Evolutionary conservation across 2,113 vertebrate genomes (phyloP).

Genomic region (Otocyon megalotis): DNA sequence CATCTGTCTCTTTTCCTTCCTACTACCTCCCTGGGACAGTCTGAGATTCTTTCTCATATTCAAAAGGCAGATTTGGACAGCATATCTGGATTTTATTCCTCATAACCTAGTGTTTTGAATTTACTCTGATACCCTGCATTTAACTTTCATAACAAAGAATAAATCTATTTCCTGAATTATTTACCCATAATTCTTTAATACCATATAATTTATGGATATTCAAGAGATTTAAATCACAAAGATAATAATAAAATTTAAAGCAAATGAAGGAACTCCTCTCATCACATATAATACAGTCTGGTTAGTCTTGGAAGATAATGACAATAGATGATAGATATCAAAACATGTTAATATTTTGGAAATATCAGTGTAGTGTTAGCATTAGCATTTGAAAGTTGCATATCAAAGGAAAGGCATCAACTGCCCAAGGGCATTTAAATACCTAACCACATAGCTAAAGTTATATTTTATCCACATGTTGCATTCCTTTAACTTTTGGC

Average conservation of each 20-base stretch:
- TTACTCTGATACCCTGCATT: conserved; percentile 24
- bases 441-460: conserved; percentile 48
- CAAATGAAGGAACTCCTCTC: neutral
- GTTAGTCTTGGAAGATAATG: neutral
- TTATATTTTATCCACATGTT: conserved; percentile 81
- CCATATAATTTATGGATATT: neutral
- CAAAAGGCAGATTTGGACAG: neutral
- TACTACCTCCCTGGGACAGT: neutral
- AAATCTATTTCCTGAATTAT: conserved; percentile 65
- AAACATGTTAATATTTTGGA: conserved; percentile 62
- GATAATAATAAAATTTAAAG: conserved; percentile 44
- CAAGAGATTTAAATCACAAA: conserved; percentile 31
- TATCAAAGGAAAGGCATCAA: conserved; percentile 70
- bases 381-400: conserved; percentile 11
- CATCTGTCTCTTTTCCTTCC: neutral
- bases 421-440: conserved; percentile 57
- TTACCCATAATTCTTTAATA: conserved; percentile 55
- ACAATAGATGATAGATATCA: neutral
- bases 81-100: conserved; percentile 47
- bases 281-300: neutral
- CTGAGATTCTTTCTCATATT: conserved; percentile 10
- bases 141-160: conserved; percentile 46
- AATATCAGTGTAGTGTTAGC: conserved; percentile 9
- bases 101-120: conserved; percentile 9
- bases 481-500: conserved; percentile 81